A percentile compares a stretch with the other conserved stretches of the same genome.
Conservation (phyloP, 2,888 invertebrate genomes). For the Augochlorella aurata region DNA sequence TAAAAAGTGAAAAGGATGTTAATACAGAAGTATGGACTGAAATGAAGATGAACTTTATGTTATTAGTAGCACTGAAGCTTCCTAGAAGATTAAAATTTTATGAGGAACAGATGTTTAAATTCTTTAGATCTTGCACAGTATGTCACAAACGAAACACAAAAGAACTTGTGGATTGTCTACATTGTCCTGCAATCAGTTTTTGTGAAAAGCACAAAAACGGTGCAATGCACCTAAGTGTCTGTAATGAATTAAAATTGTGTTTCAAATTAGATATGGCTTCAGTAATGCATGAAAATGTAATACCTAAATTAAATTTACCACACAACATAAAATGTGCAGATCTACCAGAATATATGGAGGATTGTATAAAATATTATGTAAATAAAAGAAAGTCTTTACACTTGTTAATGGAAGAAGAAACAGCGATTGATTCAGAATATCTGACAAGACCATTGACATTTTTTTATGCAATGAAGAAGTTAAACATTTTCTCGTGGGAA, state of each 20-base stretch:
- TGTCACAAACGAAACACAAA: slow-evolving; percentile 68
- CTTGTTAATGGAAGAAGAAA: slow-evolving; percentile 58
- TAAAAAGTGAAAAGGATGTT: slow-evolving; percentile 47
- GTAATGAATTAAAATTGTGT: slow-evolving; percentile 65
- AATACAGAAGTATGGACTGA: slow-evolving; percentile 61
- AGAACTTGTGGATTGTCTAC: slow-evolving; percentile 67
- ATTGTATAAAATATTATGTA: slow-evolving; percentile 66
- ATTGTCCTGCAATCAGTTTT: slow-evolving; percentile 73
- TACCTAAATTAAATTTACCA: slow-evolving; percentile 65
- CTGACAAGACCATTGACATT: slow-evolving; percentile 75
- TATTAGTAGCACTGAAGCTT: slow-evolving; percentile 62
- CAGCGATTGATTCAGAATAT: slow-evolving; percentile 67
- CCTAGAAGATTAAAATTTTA: slow-evolving; percentile 63
- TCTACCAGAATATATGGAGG: slow-evolving; percentile 67
- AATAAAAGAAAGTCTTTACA: slow-evolving; percentile 50
- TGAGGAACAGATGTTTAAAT: slow-evolving; percentile 74
- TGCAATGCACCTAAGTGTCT: slow-evolving; percentile 58
- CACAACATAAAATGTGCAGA: slow-evolving; percentile 57
- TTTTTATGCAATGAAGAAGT: slow-evolving; percentile 68
- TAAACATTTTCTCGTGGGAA: slow-evolving; percentile 44
- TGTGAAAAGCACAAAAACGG: slow-evolving; percentile 66
- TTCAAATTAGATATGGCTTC: slow-evolving; percentile 69
- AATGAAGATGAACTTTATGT: slow-evolving; percentile 70
- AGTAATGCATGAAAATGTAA: slow-evolving; percentile 51
- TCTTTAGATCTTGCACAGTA: slow-evolving; percentile 73